A percentile compares a stretch with the other conserved stretches of the same genome.
Conservation (phyloP, 2,797 vertebrate genomes). For the Phylloscopus collybita region DNA sequence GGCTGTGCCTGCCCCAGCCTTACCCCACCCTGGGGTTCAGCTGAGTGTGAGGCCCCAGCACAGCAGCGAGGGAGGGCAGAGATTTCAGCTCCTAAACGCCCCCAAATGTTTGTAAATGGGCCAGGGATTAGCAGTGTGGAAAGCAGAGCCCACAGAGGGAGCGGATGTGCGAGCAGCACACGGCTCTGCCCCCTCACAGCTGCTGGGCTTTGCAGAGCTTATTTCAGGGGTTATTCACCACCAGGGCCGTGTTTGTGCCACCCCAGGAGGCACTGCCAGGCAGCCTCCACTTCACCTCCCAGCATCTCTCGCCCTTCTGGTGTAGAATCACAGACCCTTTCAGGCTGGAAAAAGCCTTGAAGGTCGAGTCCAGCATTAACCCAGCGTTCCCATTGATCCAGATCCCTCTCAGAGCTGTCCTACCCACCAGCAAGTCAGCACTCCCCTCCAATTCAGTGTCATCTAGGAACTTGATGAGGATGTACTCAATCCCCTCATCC, state of each 20-base stretch:
- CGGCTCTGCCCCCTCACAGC: background rate
- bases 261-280: background rate
- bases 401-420: background rate
- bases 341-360: background rate
- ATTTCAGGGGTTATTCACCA: background rate
- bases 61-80: background rate
- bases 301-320: background rate
- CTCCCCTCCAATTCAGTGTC: background rate
- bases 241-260: background rate
- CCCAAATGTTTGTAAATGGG: background rate
- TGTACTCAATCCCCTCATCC: background rate
- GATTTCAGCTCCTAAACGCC: background rate
- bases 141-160: background rate
- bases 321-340: background rate
- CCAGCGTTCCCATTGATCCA: background rate
- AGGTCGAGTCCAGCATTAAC: background rate
- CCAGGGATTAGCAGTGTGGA: background rate
- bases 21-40: rapidly evolving
- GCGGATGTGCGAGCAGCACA: background rate
- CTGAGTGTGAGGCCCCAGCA: background rate
- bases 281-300: background rate
- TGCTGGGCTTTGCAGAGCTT: background rate
- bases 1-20: background rate
- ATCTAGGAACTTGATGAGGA: too few species aligned
- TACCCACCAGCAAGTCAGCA: background rate